These are phyloP conservation scores for Pelobates cultripes DNA, from an alignment of 2,797 vertebrate species.

Conservation along the genomic window DNA sequence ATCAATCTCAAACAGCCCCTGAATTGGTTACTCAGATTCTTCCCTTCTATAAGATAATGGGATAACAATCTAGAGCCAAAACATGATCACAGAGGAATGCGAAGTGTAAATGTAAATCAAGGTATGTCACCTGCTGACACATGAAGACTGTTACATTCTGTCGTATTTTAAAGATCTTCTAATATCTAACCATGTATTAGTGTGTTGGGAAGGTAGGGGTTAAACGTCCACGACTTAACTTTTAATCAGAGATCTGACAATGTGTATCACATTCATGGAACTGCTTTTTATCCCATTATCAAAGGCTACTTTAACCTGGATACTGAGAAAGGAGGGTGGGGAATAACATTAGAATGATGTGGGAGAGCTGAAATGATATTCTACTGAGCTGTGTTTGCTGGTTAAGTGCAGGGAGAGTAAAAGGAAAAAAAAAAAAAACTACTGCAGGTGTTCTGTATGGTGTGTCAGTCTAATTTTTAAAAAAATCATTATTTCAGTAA, in stretches of 20 bases:
- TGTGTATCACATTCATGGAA: not conserved
- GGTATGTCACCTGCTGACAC: constrained; percentile 29
- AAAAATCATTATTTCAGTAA: too few species aligned
- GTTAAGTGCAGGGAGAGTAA: constrained; percentile 8
- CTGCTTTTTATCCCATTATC: constrained; percentile 15
- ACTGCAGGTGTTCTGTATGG: constrained; percentile 14
- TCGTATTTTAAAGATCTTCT: not conserved
- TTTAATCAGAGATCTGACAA: not conserved
- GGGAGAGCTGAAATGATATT: not conserved
- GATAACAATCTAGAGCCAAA: constrained; percentile 6
- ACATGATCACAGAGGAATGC: constrained; percentile 24
- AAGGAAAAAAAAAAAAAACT: not conserved
- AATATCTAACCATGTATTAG: not conserved
- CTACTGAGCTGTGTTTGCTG: constrained; percentile 1
- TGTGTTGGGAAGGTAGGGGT: not conserved
- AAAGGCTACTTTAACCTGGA: constrained; percentile 15
- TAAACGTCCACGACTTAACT: not conserved
- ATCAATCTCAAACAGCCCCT: not conserved
- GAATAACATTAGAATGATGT: not conserved
- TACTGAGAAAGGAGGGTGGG: constrained; percentile 5
- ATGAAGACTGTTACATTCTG: not conserved
- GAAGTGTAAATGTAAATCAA: constrained; percentile 19
- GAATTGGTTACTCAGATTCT: constrained; percentile 20
- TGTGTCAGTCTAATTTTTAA: too few species aligned
- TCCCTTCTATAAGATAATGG: constrained; percentile 37